Base-by-base conservation (phyloP, 2,113 vertebrate species). In the Taxidea taxus region DNA sequence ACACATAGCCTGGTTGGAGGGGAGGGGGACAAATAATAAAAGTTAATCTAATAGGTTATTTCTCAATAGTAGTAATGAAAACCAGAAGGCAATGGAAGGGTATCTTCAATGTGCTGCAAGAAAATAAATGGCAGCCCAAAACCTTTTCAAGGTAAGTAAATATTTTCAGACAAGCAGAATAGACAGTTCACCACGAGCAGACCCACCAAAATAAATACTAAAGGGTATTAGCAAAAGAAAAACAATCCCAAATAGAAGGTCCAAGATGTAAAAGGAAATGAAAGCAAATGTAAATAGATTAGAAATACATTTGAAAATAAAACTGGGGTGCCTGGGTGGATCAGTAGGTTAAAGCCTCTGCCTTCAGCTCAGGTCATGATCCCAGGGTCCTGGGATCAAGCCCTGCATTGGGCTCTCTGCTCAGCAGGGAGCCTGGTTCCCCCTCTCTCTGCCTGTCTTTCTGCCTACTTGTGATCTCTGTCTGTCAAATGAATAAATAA, bases 241-340 rank as follows among this genome's bases (percentile, higher is more conserved):
- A 90, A 49, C 4, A 87, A 86, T 29, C 34, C 51, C n/a, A 94
- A 87, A 72, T 13, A 8, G 82, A 92, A 96, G 60, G n/a, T 68
- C 54, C 70, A 54, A 87, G 60, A 90, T 20, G 13, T 25, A 92
- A 85, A 27, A 88, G 8, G 23, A 23, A 78, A 80, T 83, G 23
- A 87, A 54, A 92, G 49, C 21, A 85, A 94, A 75, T 78, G 58
- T 18, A 97, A 92, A 80, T 21, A 25, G 23, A 74, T 72, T 37
- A 94, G 51, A 83, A 87, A 83, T 29, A 62, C 20, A 94, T 68
- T 92, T 78, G 25, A 87, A 12, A 92, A 94, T 21, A 94, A 94
- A 94, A 54, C 16, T 54, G 51, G 16, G 51, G 51, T 54, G 51
- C 51, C 51, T 54, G 51, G 15, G 15, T 54, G 51, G 51, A 15